Evolutionary conservation across 2,888 invertebrate genomes (phyloP), one percentile per base, ranked within the genome.

Genomic region (Carpatolechia fugitivella): DNA sequence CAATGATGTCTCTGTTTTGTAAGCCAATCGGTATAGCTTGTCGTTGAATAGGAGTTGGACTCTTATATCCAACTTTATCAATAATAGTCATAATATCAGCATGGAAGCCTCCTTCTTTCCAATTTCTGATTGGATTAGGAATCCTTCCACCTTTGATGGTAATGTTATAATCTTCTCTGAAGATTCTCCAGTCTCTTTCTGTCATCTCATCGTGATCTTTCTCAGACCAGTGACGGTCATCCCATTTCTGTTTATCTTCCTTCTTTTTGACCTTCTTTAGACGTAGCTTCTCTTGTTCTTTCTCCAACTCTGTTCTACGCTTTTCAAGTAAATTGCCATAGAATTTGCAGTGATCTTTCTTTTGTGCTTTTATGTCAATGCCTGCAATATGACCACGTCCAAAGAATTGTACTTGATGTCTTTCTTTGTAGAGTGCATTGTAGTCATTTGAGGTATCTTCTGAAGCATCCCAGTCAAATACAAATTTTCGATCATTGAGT

Each of bases 401-500:
- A 90, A 96, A 99, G 82, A 99, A 99, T 85, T 99, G 98, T 4
- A 98, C 97, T 85, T 98, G 97, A 86, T 99, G 99, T 49, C 96
- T 92, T 68, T 99, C 98, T 82, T 99, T 99, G 76, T 99, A 99
- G 18, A 99, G 90, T 58, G 95, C 94, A 82, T 99, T 99, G 76
- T 99, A 99, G 90, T 99, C 99, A 60, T 95, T 95, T 1, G 98
- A 98, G 0, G 99, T 99, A 74, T 99, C 99, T 84, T 99, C 99
- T 0, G 97, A 96, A 0, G 98, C 98, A 88, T 99, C 99, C 99
- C 99, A 99, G 85, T 99, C 99, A 83, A 99, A 99, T 0, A 99
- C 99, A 91, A 99, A 99, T 87, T 99, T 99, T 13, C 99, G 92
- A 78, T 99, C 99, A 85, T 99, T 99, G 40, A 99, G 88, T 59